Conservation (phyloP, 1,140 invertebrate species). For the Melipona quadrifasciata region DNA sequence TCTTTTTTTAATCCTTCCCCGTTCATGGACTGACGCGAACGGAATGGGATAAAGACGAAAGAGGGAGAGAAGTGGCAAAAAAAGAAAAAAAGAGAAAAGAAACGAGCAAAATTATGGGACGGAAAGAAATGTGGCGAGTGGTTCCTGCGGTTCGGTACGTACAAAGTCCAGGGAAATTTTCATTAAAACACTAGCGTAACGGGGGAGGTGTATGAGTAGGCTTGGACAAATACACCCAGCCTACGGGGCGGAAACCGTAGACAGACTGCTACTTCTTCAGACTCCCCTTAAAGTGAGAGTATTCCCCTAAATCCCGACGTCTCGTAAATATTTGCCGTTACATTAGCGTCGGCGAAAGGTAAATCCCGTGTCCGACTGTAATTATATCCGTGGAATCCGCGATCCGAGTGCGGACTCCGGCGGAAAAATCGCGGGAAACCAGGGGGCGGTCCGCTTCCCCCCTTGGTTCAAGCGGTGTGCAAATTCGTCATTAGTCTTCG, state of each 20-base stretch:
- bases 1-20: background rate
- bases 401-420: constrained; percentile 4
- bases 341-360: constrained; percentile 54
- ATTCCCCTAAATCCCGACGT: constrained; percentile 36
- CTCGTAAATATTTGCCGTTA: constrained; percentile 66
- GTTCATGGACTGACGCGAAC: background rate
- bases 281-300: background rate
- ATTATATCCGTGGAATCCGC: constrained; percentile 57
- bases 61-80: background rate
- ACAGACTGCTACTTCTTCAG: constrained; percentile 20
- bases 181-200: constrained; percentile 49
- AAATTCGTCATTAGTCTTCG: constrained; percentile 38
- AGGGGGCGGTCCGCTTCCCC: too few species aligned
- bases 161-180: constrained; percentile 38
- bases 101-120: background rate
- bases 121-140: background rate
- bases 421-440: constrained; percentile 34
- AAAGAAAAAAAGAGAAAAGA: background rate
- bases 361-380: constrained; percentile 55
- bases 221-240: constrained; percentile 45
- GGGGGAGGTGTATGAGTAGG: constrained; percentile 39
- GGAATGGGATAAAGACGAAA: background rate
- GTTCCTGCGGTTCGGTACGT: background rate
- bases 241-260: background rate
- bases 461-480: constrained; percentile 14